Conservation (phyloP, 2,888 invertebrate genomes). For the Oscheius myriophilus region DNA sequence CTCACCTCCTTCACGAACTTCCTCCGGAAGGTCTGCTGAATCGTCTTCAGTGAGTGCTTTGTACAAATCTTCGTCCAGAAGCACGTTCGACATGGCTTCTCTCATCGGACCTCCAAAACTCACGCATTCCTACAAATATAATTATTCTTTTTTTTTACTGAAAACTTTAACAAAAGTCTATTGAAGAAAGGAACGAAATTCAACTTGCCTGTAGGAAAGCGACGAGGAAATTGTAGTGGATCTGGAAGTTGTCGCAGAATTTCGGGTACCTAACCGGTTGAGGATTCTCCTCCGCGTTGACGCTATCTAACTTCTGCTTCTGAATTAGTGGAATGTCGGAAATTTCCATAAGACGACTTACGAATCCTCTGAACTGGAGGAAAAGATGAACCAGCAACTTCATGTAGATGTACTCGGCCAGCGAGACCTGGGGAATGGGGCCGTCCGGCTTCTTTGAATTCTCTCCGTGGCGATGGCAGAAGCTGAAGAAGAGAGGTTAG, state of each 20-base stretch:
- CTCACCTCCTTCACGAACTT: background rate
- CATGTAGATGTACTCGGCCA: constrained; percentile 53
- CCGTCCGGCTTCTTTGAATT: constrained; percentile 21
- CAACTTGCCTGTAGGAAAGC: background rate
- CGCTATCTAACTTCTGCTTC: background rate
- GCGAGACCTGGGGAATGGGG: constrained; percentile 28
- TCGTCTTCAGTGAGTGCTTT: constrained; percentile 35
- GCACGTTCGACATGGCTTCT: constrained; percentile 42
- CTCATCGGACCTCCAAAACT: constrained; percentile 58
- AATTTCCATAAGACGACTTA: background rate
- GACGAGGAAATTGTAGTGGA: no score
- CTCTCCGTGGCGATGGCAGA: constrained; percentile 43
- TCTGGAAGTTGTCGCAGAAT: no score
- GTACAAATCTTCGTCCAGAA: constrained; percentile 54
- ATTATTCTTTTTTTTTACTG: background rate
- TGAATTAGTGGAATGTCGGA: no score
- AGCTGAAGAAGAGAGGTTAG: constrained; percentile 30
- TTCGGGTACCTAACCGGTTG: no score
- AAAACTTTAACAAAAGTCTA: background rate
- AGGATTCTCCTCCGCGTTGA: background rate
- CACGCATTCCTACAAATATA: constrained; percentile 42
- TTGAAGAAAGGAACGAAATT: constrained; percentile 40
- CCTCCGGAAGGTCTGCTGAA: constrained; percentile 30
- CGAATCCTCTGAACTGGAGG: constrained; percentile 38
- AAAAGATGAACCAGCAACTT: constrained; percentile 53